Evolutionary conservation across 2,888 invertebrate species (phyloP).

Genomic region (Eupithecia subumbrata): DNA sequence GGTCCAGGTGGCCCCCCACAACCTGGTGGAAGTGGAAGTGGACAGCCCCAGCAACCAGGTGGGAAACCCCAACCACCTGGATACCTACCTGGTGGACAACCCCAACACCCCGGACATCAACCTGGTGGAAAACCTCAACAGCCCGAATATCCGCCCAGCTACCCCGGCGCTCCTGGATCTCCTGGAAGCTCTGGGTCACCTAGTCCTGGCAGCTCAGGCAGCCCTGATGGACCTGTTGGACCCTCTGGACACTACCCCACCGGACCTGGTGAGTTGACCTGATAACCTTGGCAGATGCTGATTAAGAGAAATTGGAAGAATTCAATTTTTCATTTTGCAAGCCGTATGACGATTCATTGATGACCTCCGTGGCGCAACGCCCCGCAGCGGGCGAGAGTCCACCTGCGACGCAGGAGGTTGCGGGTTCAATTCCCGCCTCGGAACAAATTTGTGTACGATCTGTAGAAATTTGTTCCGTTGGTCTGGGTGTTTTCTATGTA

Average conservation of each 20-base stretch:
- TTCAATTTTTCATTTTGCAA: background rate
- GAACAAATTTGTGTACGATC: too few relatives aligned
- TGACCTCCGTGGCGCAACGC: too few relatives aligned
- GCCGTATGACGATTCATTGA: too few relatives aligned
- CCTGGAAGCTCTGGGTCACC: conserved; percentile 36
- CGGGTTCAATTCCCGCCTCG: too few relatives aligned
- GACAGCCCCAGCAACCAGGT: conserved; percentile 20
- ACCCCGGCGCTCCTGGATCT: conserved; percentile 29
- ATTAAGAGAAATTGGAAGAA: background rate
- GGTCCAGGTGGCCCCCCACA: too few relatives aligned
- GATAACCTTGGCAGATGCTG: background rate
- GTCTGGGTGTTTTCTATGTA: too few relatives aligned
- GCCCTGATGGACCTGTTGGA: conserved; percentile 55
- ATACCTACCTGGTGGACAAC: conserved; percentile 34
- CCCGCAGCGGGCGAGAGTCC: too few relatives aligned
- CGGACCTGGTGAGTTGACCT: background rate
- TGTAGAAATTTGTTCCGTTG: too few relatives aligned
- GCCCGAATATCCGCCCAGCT: conserved; percentile 24
- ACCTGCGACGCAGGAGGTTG: too few relatives aligned
- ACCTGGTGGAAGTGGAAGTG: conserved; percentile 19
- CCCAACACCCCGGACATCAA: conserved; percentile 5
- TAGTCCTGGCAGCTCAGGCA: conserved; percentile 33
- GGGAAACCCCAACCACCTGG: conserved; percentile 26
- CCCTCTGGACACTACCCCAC: conserved; percentile 23
- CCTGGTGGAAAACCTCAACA: conserved; percentile 11